These are phyloP conservation scores for Maconellicoccus hirsutus DNA, from an alignment of 1,140 invertebrate genomes.

Conservation along the genomic window DNA sequence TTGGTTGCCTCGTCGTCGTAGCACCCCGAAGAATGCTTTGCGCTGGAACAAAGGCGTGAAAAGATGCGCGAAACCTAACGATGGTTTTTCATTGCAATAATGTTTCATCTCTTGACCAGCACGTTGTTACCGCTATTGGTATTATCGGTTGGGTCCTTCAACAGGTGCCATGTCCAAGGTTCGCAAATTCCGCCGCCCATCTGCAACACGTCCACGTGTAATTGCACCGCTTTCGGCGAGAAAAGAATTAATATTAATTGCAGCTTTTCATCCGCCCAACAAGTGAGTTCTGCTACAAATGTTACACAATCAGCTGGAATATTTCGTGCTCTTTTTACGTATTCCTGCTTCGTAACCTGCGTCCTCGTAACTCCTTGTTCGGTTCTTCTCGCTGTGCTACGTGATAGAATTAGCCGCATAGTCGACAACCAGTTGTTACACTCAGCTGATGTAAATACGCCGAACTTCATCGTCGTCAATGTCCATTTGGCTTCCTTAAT, in stretches of 20 bases:
- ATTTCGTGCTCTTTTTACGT: too few relatives aligned
- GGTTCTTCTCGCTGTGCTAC: too few relatives aligned
- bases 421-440: too few relatives aligned
- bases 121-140: not conserved
- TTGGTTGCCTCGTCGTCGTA: not conserved
- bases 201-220: not conserved
- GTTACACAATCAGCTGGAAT: not conserved
- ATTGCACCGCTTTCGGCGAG: not conserved
- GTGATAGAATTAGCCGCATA: too few relatives aligned
- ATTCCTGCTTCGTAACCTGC: too few relatives aligned
- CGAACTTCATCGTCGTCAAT: too few relatives aligned
- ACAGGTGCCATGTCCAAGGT: not conserved
- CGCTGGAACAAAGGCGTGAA: not conserved
- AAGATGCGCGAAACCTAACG: not conserved
- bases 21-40: not conserved
- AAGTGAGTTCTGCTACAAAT: not conserved
- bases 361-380: too few relatives aligned
- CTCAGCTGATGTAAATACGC: too few relatives aligned
- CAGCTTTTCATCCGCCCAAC: not conserved
- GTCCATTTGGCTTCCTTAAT: too few relatives aligned
- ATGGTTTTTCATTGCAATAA: not conserved
- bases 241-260: not conserved
- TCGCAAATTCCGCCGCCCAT: constrained; percentile 1
- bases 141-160: not conserved
- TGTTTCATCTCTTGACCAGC: not conserved